Base-by-base conservation (phyloP, 2,797 vertebrate genomes). In the Nannoperca obscura region DNA sequence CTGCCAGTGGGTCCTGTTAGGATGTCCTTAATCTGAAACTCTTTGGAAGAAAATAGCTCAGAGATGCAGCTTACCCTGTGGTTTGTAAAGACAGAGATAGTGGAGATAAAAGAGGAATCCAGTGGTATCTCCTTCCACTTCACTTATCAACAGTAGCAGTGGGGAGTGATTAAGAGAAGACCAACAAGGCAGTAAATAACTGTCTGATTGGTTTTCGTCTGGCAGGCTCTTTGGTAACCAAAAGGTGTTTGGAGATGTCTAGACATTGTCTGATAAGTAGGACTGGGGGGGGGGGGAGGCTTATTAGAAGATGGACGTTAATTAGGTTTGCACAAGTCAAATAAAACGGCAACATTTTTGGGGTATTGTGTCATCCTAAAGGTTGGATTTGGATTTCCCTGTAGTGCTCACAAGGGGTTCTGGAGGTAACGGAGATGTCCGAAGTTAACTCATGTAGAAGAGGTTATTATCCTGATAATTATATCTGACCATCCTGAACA, bases 101-200 rank as follows among this genome's bases (percentile, higher is more conserved):
- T 24, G 57, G n/a, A 79, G 80, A 86, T 85, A 60, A 84, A 80
- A 60, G 64, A 60, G 74, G 69, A 76, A 68, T 84, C 74, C 63
- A 46, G 62, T 55, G 71, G 79, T 83, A 58, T 60, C 81, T 71
- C 52, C n/a, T 54, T 57, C 44, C 44, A 24, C 38, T 53, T 50
- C 46, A 76, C 75, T 71, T 67, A 75, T 86, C 76, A 80, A 78
- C 54, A 74, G 72, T 34, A 74, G 77, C 67, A 72, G 78, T 65
- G 62, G 71, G 74, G 76, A 80, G 82, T 24, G 81, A 66, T 71
- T 40, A 10, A 74, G 32, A 62, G 62, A 57, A 72, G 69, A 54
- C 47, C 46, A 55, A 19, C 72, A 58, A 38, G 54, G 80, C 81
- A 83, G 84, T 87, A 90, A 91, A 83, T 91, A 84, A 78, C 88